Evolutionary conservation across 2,888 invertebrate genomes (phyloP).

Genomic region (Blastobasis adustella): DNA sequence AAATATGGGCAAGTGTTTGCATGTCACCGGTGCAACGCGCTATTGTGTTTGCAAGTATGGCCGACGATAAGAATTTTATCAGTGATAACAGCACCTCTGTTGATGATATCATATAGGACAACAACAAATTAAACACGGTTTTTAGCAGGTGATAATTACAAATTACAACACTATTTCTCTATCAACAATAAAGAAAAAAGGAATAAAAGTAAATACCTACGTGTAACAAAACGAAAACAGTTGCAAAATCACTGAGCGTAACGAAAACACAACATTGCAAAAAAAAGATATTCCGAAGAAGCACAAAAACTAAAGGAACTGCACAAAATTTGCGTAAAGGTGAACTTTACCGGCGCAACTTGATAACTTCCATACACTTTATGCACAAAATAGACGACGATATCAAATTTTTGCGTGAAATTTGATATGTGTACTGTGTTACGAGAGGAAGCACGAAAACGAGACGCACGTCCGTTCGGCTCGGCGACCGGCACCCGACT

Average conservation of each 20-base stretch:
- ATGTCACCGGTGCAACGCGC: not conserved
- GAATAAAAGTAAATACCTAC: constrained; percentile 16
- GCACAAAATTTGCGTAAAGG: constrained; percentile 21
- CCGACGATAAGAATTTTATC: constrained; percentile 55
- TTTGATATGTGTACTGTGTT: constrained; percentile 67
- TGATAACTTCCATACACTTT: constrained; percentile 56
- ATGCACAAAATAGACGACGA: constrained; percentile 62
- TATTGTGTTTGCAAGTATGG: constrained; percentile 12
- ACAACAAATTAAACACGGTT: not conserved
- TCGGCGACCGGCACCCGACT: constrained; percentile 59
- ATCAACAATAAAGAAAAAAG: too few species aligned
- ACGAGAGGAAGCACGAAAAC: constrained; percentile 26
- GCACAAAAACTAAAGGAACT: constrained; percentile 27
- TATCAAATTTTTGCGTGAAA: constrained; percentile 72
- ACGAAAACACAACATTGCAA: constrained; percentile 57
- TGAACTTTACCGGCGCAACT: constrained; percentile 46
- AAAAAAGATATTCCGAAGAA: constrained; percentile 30
- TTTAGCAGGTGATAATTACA: too few species aligned
- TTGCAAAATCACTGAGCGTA: constrained; percentile 47
- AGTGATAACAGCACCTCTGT: constrained; percentile 50
- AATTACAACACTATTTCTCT: too few species aligned
- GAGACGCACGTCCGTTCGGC: constrained; percentile 32
- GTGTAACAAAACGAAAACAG: constrained; percentile 52
- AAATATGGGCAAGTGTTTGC: too few species aligned
- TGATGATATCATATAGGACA: constrained; percentile 47